phyloP scores from a whole-genome alignment of 2,113 vertebrate species.

The Varanus salvator region DNA sequence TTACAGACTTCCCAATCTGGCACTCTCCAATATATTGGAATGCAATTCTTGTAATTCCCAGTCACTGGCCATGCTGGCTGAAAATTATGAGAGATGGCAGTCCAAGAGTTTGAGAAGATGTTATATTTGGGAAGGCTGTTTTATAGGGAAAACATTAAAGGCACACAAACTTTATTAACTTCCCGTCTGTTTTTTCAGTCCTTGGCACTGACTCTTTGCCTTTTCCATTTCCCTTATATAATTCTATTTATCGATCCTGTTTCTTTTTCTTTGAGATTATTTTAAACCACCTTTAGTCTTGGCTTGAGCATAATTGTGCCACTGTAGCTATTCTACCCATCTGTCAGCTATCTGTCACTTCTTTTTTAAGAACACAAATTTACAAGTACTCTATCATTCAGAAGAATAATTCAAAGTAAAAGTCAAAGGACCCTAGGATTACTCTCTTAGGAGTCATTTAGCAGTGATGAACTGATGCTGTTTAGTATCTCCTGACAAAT shows the following conservation, averaged over 20 bases:
- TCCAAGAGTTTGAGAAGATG: too few relatives aligned
- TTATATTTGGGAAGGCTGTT: too few relatives aligned
- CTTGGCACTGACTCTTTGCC: not conserved
- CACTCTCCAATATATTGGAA: too few relatives aligned
- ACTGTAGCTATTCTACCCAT: not conserved
- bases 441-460: conserved; percentile 3
- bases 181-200: not conserved
- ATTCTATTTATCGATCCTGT: not conserved
- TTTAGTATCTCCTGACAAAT: not conserved
- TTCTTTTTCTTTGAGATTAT: too few relatives aligned
- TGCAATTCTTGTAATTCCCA: too few relatives aligned
- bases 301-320: not conserved
- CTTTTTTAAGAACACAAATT: not conserved
- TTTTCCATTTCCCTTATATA: not conserved
- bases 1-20: not conserved
- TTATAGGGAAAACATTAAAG: not conserved
- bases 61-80: too few relatives aligned
- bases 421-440: too few relatives aligned
- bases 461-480: not conserved
- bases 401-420: not conserved
- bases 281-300: not conserved
- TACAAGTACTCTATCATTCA: conserved; percentile 38
- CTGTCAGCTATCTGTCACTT: not conserved
- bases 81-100: too few relatives aligned
- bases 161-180: not conserved